Evolutionary conservation across 2,888 invertebrate species (phyloP), one percentile per base, ranked within the genome.

Genomic region (Polyploca ridens): DNA sequence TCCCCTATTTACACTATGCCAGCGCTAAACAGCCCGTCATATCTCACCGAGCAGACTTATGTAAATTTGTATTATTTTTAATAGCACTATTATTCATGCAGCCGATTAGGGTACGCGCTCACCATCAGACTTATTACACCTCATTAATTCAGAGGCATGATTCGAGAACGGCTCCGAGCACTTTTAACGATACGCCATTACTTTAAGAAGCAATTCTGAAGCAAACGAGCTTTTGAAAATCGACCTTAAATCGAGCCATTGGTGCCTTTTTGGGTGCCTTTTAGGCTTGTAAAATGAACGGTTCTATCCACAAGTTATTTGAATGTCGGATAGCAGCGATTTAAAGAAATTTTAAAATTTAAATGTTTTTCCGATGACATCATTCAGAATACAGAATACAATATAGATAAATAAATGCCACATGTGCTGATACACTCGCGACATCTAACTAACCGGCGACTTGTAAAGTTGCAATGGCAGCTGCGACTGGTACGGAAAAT

Each of bases 81-180:
- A 61, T 61, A 61, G 61, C 61, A 61, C 61, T 61, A 77, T 84
- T 81, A 83, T 81, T 83, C 76, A 70, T 67, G 69, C 74, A 74
- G 78, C 76, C 76, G 75, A 67, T 73, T 68, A 69, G 63, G 71
- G 74, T 76, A 71, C 73, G 70, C 75, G 77, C 76, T 79, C 71
- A 68, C 81, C 75, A 79, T 78, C 76, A 76, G 80, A 83, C 79
- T 86, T 88, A 86, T 87, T 85, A 82, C 79, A 83, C 77, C 82
- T 84, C 85, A 89, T 89, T 86, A 87, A 87, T 88, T 85, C 83
- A 77, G 69, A 76, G 77, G 80, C 82, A 86, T 79, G 83, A 79
- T 78, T 82, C 79, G 75, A 73, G 78, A 78, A 80, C 75, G 68
- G 75, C 73, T 77, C 79, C 77, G 70, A 77, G 73, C 78, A 77